Conservation (phyloP, 2,113 vertebrate species). For the Sceloporus tristichus region DNA sequence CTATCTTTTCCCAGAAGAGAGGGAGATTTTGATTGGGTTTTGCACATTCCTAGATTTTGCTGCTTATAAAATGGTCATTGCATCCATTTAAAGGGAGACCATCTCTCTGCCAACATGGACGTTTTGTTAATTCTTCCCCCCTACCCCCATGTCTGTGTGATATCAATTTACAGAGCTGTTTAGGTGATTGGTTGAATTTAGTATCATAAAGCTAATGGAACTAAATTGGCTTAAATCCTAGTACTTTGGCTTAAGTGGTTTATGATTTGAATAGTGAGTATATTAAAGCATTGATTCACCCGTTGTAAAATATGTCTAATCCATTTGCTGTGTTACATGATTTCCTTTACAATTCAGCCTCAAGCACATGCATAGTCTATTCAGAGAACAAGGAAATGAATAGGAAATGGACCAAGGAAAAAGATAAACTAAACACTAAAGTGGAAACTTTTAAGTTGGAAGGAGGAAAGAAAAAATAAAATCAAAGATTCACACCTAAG, state of each 20-base stretch:
- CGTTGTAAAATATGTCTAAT: neutral
- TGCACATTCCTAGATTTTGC: too few relatives aligned
- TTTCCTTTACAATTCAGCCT: neutral
- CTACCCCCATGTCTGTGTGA: too few relatives aligned
- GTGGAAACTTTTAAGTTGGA: neutral
- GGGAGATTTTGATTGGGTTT: too few relatives aligned
- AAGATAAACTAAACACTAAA: neutral
- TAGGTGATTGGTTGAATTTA: slow-evolving; percentile 10
- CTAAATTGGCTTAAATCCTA: too few relatives aligned
- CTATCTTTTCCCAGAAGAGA: too few relatives aligned
- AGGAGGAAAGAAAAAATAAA: neutral
- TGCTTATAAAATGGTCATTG: too few relatives aligned
- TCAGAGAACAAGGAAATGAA: too few relatives aligned
- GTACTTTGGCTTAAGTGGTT: neutral
- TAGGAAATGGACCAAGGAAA: neutral
- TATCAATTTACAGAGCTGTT: neutral
- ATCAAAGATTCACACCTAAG: too few relatives aligned
- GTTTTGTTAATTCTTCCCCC: too few relatives aligned
- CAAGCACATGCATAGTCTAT: neutral
- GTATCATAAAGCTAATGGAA: neutral
- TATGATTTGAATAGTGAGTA: neutral
- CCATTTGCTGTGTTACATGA: neutral
- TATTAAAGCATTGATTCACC: neutral
- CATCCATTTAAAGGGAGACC: too few relatives aligned
- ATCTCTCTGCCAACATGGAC: too few relatives aligned